phyloP scores from a whole-genome alignment of 2,113 vertebrate species.

The Zeus faber region DNA sequence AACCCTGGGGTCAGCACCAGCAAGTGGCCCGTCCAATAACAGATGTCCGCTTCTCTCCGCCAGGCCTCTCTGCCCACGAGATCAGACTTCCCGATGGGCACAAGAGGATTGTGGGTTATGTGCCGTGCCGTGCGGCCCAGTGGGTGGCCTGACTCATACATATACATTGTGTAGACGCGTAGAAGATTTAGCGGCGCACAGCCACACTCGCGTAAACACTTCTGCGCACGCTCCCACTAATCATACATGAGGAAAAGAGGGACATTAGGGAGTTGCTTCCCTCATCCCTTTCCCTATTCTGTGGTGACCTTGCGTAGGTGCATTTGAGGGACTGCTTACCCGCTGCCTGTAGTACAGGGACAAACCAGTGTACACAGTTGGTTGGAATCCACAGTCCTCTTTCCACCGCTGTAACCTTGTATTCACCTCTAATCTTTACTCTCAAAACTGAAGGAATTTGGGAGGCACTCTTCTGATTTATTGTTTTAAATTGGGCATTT shows the following conservation, averaged over 20 bases:
- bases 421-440: no score
- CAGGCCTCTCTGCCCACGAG: constrained; percentile 6
- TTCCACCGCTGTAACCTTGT: no score
- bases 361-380: constrained; percentile 5
- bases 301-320: constrained; percentile 21
- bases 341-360: not conserved
- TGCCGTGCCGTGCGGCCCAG: constrained; percentile 21
- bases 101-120: constrained; percentile 24
- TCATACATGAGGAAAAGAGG: no score
- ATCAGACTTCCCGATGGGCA: constrained; percentile 22
- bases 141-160: constrained; percentile 4
- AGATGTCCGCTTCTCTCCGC: constrained; percentile 40
- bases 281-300: not conserved
- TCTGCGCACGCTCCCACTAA: no score
- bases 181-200: no score
- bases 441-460: no score
- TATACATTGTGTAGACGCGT: not conserved
- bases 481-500: no score
- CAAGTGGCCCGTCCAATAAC: constrained; percentile 31
- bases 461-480: no score
- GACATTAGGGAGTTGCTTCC: constrained; percentile 2
- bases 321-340: constrained; percentile 5
- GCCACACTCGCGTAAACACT: no score
- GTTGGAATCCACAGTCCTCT: constrained; percentile 23
- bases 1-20: constrained; percentile 29